Base-by-base conservation (phyloP, 2,797 vertebrate species). In the Bradypus variegatus region DNA sequence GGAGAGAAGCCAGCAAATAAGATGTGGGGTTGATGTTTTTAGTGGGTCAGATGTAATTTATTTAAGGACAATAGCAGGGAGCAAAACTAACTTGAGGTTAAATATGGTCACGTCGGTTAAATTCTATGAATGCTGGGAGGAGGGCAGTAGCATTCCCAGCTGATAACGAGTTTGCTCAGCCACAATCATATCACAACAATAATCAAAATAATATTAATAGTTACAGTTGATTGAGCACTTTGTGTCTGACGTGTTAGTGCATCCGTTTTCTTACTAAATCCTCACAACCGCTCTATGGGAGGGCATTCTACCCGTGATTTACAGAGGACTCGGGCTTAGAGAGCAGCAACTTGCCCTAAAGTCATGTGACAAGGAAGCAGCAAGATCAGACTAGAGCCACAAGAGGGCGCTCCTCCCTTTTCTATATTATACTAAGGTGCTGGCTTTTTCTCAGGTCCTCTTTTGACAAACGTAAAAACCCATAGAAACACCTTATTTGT, bases 391-490 rank as follows among this genome's bases (percentile, higher is more conserved):
- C 9, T 33, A 55, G 67, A 86, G 91, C 64, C 86, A 84, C 86
- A 36, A 58, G 91, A 93, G 88, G 90, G 88, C 60, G 60, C 72
- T 5, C 75, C 27, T 86, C 38, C 23, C 15, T 41, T 76, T 67
- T 73, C 36, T n/a, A 1, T 50, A 9, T 16, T 53, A 33, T 36
- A 21, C 50, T 33, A 0, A 0, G 6, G 23, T 2, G 15, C 12
- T 48, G 1, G 8, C n/a, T 86, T 90, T 89, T 25, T 14, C 33
- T 4, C 12, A 41, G 58, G 4, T 2, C 15, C 25, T 50, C 33
- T 10, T 53, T 55, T 77, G 55, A 78, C 31, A 79, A 41, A 9
- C 9, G 65, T 70, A 45, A 89, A 77, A n/a, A 7, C 1, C 23
- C 53, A 31, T 58, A n/a, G 29, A 19, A 38, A 38, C 19, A 62